Evolutionary conservation across 1,140 invertebrate species (phyloP), one percentile per base, ranked within the genome.

Genomic region (Araneus ventricosus): DNA sequence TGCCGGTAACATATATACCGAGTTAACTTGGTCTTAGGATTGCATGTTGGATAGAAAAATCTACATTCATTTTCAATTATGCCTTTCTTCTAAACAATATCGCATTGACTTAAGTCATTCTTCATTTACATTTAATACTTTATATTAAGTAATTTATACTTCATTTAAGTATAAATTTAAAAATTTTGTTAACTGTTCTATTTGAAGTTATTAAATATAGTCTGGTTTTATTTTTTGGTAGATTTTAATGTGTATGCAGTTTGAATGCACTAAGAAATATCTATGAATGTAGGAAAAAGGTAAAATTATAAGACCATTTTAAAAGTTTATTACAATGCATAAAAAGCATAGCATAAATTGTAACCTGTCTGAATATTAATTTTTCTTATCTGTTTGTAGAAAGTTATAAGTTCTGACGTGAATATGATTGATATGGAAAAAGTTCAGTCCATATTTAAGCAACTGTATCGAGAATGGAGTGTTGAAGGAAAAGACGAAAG

Each of bases 391-490:
- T 34, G 8, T 90, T 79, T 93, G 5, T 45, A 87, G 84, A 79
- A 93, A 79, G 84, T 79, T 0, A 41, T 93, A 20, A 79, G 67
- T 52, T 57, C 61, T 87, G 85, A 87, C 27, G 91, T 82, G 34
- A 91, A 59, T 3, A 30, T 52, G 39, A 30, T 75, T 34, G 70
- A 75, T 75, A 75, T 75, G 27, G 70, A 75, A 75, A 98, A 98
- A 95, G 98, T 99, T 5, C 97, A 98, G 95, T 97, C 98, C 41
- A 98, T 98, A 6, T 96, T 99, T 93, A 99, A 99, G 95, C 98
- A 99, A 95, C 97, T 99, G 95, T 98, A 98, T 7, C 96, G 99
- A 37, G 99, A 99, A 95, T 99, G 99, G 99, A 98, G 98, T 94
- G 95, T 96, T 0, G 97, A 97, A 90, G 99, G 99, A 0, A 96